phyloP scores from a whole-genome alignment of 2,797 vertebrate species.

The Pipistrellus pipistrellus region DNA sequence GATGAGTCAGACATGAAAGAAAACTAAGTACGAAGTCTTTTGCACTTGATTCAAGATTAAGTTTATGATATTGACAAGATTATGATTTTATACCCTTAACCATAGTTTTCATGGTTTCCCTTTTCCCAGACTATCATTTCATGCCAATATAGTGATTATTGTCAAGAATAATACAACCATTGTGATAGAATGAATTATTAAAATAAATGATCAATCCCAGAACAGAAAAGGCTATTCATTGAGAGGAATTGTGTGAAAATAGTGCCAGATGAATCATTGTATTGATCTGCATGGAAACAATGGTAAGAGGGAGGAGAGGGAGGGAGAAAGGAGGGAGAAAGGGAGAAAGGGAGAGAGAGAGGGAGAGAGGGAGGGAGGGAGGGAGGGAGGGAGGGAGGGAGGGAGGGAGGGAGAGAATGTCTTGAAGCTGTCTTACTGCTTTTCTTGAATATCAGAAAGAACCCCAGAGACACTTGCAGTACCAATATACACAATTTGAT shows the following conservation, averaged over 20 bases:
- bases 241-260: neutral
- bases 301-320: too few relatives aligned
- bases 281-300: slow-evolving; percentile 15
- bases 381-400: too few relatives aligned
- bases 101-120: neutral
- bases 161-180: neutral
- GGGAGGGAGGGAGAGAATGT: too few relatives aligned
- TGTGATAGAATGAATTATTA: slow-evolving; percentile 30
- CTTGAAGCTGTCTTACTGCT: neutral
- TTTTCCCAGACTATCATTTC: neutral
- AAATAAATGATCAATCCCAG: slow-evolving; percentile 14
- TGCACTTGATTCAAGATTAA: neutral
- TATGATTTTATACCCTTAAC: neutral
- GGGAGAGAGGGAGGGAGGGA: too few relatives aligned
- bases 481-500: neutral
- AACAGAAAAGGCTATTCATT: neutral
- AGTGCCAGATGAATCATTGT: neutral
- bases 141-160: neutral
- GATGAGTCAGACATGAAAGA: slow-evolving; percentile 68
- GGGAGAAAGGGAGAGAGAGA: too few relatives aligned
- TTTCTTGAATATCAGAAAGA: slow-evolving; percentile 32
- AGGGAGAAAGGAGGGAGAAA: too few relatives aligned
- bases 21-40: slow-evolving; percentile 11
- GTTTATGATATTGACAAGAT: slow-evolving; percentile 14
- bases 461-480: neutral